phyloP scores from a whole-genome alignment of 2,888 invertebrate genomes.

The Cylloceria caligata region DNA sequence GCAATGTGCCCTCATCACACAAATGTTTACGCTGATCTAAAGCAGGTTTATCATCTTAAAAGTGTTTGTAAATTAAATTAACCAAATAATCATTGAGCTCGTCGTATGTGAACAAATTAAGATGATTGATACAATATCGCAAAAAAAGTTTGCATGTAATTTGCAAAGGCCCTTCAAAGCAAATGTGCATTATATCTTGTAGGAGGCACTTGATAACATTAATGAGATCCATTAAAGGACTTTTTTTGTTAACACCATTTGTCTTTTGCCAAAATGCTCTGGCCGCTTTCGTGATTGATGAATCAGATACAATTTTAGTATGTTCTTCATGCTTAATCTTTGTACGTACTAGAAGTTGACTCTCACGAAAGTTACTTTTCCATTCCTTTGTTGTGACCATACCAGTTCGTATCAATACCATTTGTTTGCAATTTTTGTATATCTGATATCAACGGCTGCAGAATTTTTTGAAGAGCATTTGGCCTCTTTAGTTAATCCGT shows the following conservation, averaged over 20 bases:
- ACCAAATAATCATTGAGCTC: slow-evolving; percentile 69
- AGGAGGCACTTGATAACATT: slow-evolving; percentile 44
- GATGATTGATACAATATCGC: slow-evolving; percentile 65
- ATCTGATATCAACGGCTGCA: slow-evolving; percentile 66
- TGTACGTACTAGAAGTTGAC: slow-evolving; percentile 24
- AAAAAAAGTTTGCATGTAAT: slow-evolving; percentile 54
- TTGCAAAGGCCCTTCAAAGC: slow-evolving; percentile 66
- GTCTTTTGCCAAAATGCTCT: background rate
- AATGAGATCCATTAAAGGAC: slow-evolving; percentile 32
- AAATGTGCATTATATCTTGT: slow-evolving; percentile 64
- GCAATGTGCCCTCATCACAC: slow-evolving; percentile 49
- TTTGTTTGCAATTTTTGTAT: slow-evolving; percentile 61
- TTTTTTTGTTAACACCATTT: background rate
- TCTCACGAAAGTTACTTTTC: slow-evolving; percentile 36
- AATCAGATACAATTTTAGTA: background rate
- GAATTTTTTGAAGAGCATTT: slow-evolving; percentile 54
- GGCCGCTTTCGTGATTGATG: background rate
- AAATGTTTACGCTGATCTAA: slow-evolving; percentile 58
- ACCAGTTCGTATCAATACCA: slow-evolving; percentile 62
- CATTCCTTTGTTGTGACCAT: slow-evolving; percentile 37
- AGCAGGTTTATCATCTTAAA: slow-evolving; percentile 70
- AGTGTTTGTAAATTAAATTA: slow-evolving; percentile 71
- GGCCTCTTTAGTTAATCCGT: slow-evolving; percentile 59
- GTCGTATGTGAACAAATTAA: slow-evolving; percentile 64
- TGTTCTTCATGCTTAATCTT: background rate